Base-by-base conservation (phyloP, 2,888 invertebrate species). In the Auanema freiburgensis region DNA sequence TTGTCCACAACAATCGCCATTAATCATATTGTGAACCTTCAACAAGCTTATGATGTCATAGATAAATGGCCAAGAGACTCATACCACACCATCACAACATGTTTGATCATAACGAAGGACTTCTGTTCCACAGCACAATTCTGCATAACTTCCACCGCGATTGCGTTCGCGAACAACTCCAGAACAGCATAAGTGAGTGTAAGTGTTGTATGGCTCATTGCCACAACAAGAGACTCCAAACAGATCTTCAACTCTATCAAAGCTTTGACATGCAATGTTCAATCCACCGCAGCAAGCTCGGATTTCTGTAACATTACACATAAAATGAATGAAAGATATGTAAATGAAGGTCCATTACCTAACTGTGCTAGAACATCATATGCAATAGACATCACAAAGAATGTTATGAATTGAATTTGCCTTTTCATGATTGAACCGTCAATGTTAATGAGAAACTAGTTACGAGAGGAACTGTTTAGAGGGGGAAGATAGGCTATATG, bases 11-110 rank as follows among this genome's bases (percentile, higher is more conserved):
- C 81, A 81, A 62, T 79, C 74, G 24, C 81, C 81, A 33, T 70
- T 73, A 10, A 79, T 74, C 40, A 81, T 70, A 63, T 81, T 81
- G 68, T 81, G 81, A 21, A 80, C 77, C 78, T 79, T 59, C n/a
- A 53, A 61, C 46, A 16, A 46, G 3, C 46, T 5, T 46, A 52
- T 4, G 52, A n/a, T 24, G 24, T 4, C 24, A 12, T 11, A 12
- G 51, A 67, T n/a, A 11, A 14, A 18, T 24, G n/a, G 4, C 6
- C 21, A 63, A 21, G 16, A 14, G 18, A n/a, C 16, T 57, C 75
- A 69, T 46, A 79, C 81, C 46, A 78, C 66, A 51, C 79, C 81
- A 40, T 72, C 65, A 53, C 81, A 81, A 67, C 81, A 81, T 12
- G 81, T 81, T 64, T 81, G 80, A 66, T 81, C 81, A 59, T 79